phyloP scores from a whole-genome alignment of 2,888 invertebrate genomes.

The Tenthredo amoena region DNA sequence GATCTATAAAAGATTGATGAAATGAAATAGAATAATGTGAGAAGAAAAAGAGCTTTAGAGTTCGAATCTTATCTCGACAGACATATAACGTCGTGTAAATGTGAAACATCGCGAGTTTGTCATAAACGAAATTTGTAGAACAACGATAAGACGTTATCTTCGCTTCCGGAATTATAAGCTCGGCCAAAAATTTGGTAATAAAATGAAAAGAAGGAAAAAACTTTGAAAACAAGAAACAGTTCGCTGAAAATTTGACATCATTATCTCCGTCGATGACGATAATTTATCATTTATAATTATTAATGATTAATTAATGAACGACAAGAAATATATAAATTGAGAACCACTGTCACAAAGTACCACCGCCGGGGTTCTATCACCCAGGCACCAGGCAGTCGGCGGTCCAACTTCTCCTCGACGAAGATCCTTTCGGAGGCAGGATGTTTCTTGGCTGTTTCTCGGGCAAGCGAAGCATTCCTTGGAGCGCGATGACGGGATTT shows the following conservation, averaged over 20 bases:
- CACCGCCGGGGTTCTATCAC: constrained; percentile 41
- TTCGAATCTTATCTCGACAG: not conserved
- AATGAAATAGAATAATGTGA: not conserved
- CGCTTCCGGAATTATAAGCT: not conserved
- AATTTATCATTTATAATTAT: not conserved
- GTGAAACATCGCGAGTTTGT: not conserved
- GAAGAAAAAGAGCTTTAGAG: not conserved
- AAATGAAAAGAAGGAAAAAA: not conserved
- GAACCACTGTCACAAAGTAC: constrained; percentile 47
- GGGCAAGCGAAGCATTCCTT: constrained; percentile 31
- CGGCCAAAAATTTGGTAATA: not conserved
- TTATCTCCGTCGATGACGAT: not conserved
- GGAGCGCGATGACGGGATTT: constrained; percentile 38
- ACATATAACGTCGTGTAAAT: not conserved
- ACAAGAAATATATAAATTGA: not conserved
- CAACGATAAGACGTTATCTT: constrained; percentile 6
- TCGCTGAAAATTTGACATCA: not conserved
- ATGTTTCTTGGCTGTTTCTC: constrained; percentile 41
- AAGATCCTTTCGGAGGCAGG: constrained; percentile 42
- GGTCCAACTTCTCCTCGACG: constrained; percentile 25
- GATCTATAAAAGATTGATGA: not conserved
- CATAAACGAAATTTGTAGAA: not conserved
- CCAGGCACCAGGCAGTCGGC: constrained; percentile 31
- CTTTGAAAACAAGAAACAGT: not conserved
- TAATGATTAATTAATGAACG: not conserved